phyloP scores from a whole-genome alignment of 92 coral and sea anemone genomes.

The Epizoanthus fatuus region DNA sequence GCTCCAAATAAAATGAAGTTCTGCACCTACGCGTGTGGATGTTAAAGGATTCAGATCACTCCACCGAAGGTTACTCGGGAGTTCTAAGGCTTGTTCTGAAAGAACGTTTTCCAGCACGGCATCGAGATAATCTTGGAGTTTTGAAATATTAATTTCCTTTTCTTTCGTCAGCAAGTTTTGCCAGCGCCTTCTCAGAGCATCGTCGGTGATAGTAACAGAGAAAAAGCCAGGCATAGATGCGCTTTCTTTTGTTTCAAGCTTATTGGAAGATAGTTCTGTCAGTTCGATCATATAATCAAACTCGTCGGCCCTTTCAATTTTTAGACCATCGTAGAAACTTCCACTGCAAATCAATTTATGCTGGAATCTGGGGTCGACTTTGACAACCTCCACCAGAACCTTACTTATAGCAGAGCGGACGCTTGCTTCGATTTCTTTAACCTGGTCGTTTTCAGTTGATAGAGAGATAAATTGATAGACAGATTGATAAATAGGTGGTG shows the following conservation, averaged over 20 bases:
- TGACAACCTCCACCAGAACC: not conserved
- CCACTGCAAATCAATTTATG: slow-evolving; percentile 24
- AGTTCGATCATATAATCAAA: slow-evolving; percentile 26
- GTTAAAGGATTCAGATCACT: not conserved
- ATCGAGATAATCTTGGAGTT: not conserved
- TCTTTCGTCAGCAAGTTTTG: not conserved
- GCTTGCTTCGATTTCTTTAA: slow-evolving; percentile 8
- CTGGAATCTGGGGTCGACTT: not conserved
- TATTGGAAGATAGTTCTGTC: slow-evolving; percentile 3
- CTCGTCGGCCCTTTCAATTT: slow-evolving; percentile 28
- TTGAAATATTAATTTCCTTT: slow-evolving; percentile 5
- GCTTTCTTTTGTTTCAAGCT: not conserved
- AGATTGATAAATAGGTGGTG: too few species aligned
- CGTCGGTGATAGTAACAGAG: slow-evolving; percentile 1
- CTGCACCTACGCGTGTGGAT: slow-evolving; percentile 20
- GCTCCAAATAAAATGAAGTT: not conserved
- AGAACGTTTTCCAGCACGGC: not conserved
- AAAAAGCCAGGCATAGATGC: not conserved
- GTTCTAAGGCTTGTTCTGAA: not conserved
- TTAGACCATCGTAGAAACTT: slow-evolving; percentile 25
- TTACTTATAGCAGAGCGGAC: slow-evolving; percentile 1
- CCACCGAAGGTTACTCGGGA: not conserved
- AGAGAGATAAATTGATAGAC: not conserved
- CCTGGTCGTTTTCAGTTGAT: not conserved
- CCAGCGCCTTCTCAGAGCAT: not conserved